Conservation (phyloP, 2,888 invertebrate species). For the Cryptophagus acutangulus region DNA sequence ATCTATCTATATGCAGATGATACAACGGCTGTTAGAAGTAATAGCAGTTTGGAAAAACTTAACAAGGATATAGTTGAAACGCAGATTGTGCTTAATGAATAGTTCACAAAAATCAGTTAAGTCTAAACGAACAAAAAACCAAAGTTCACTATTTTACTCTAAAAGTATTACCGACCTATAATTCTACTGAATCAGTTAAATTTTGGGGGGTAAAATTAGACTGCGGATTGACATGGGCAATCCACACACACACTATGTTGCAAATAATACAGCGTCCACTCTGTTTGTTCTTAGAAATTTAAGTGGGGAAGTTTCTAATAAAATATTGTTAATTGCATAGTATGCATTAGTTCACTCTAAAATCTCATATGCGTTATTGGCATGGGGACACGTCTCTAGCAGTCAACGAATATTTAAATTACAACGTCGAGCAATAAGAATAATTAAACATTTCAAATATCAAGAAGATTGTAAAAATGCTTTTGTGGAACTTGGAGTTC, state of each 20-base stretch:
- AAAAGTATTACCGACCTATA: background rate
- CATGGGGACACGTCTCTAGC: background rate
- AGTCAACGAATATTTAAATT: background rate
- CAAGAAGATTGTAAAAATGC: conserved; percentile 1
- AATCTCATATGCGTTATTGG: background rate
- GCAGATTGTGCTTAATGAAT: background rate
- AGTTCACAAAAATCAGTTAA: background rate
- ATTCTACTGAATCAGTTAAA: background rate
- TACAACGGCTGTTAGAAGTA: background rate
- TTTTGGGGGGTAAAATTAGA: background rate
- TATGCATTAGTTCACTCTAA: background rate
- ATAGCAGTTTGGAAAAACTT: background rate
- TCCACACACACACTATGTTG: background rate
- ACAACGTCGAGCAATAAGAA: background rate
- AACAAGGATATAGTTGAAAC: background rate
- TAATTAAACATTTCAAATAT: background rate
- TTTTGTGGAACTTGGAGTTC: background rate
- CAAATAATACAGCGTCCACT: background rate
- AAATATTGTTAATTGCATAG: background rate
- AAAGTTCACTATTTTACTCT: background rate
- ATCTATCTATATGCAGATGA: background rate
- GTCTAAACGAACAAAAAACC: background rate
- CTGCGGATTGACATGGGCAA: background rate
- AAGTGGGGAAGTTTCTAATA: background rate
- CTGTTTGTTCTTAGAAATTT: background rate